Evolutionary conservation across 2,888 invertebrate genomes (phyloP), one percentile per base, ranked within the genome.

Genomic region (Phlogophora meticulosa): DNA sequence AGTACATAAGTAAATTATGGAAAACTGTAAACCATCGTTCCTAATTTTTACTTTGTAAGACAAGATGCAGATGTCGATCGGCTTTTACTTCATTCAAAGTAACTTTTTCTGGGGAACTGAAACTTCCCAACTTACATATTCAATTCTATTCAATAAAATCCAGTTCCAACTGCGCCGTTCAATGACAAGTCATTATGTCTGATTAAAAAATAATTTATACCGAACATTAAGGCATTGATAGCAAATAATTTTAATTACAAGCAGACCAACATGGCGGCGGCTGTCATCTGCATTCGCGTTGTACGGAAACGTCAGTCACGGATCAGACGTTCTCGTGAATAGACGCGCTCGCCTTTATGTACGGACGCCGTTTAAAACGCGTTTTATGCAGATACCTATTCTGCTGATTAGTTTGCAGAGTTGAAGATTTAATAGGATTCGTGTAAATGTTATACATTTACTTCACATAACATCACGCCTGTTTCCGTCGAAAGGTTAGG

Each of bases 271-370:
- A 80, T 63, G 64, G 71, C 70, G 64, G 78, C 64, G 17, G 28
- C 78, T 77, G 71, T 69, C 72, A 68, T 77, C 81, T 62, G 68
- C 78, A 65, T 34, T 79, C 49, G 63, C 42, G 55, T 52, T 62
- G 58, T 61, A 48, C 78, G 81, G 81, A 83, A 81, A 78, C 51
- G 83, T 83, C 83, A 75, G 58, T 81, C 72, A 72, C 32, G 10
- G 66, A 49, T 45, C 24, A 57, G 42, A 45, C 53, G 45, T 7
- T 3, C 24, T 32, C 22, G 49, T 46, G 62, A 45, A 53, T 66
- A 32, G 65, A 53, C 52, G 57, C 22, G 52, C 24, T 48, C 24
- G 48, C 53, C 67, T 69, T 62, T 56, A 55, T 58, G 36, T 43
- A n/a, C 51, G 43, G 11, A 51, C 42, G 48, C 42, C 15, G 48